These are phyloP conservation scores for Nibea albiflora DNA, from an alignment of 2,113 vertebrate genomes.

Conservation along the genomic window DNA sequence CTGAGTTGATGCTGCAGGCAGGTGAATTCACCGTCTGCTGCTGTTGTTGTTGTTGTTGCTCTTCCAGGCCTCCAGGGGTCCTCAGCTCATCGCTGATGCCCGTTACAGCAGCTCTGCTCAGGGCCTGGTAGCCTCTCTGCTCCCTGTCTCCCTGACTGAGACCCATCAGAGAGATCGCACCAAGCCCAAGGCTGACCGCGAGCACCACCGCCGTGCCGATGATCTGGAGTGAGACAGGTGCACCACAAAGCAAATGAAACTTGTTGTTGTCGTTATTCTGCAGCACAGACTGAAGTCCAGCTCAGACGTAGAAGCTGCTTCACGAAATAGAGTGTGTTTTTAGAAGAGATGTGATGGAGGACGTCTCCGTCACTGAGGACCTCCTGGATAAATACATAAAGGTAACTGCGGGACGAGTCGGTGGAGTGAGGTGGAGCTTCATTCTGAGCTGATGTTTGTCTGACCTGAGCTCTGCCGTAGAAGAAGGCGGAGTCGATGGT, in stretches of 20 bases:
- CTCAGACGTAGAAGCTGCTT: no score
- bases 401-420: no score
- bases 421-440: no score
- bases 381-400: no score
- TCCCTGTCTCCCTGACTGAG: slow-evolving; percentile 88
- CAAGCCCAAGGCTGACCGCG: slow-evolving; percentile 88
- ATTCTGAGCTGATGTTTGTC: slow-evolving; percentile 9
- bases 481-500: slow-evolving; percentile 95
- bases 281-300: no score
- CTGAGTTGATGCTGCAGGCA: slow-evolving; percentile 60
- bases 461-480: slow-evolving; percentile 94
- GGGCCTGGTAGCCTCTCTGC: slow-evolving; percentile 86
- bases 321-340: no score
- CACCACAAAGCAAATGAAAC: no score
- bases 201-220: slow-evolving; percentile 90
- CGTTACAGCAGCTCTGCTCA: slow-evolving; percentile 84
- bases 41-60: slow-evolving; percentile 69
- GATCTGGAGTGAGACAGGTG: slow-evolving; percentile 79
- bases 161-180: slow-evolving; percentile 91
- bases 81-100: slow-evolving; percentile 77
- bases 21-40: slow-evolving; percentile 68
- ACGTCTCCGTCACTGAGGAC: no score
- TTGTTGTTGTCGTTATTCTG: no score
- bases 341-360: no score
- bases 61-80: slow-evolving; percentile 74